Conservation (phyloP, 2,113 vertebrate genomes). For the Recurvirostra avosetta region DNA sequence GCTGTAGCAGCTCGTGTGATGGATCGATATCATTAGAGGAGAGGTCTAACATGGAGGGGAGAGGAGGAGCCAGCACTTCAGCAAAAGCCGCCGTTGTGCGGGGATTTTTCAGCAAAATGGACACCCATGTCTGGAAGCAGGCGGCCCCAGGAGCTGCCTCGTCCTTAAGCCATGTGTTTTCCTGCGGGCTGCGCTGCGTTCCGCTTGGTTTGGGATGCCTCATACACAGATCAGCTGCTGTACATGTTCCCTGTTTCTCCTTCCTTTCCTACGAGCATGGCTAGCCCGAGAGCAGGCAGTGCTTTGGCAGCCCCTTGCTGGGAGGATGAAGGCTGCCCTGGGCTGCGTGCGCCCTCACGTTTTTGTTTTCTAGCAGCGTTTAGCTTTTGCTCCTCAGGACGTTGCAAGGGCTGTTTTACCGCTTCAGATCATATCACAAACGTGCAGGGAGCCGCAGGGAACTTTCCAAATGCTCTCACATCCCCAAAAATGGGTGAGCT, state of each 20-base stretch:
- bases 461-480: background rate
- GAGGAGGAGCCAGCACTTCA: constrained; percentile 8
- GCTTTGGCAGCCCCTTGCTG: background rate
- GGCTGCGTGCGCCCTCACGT: fast-evolving
- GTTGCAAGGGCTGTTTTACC: background rate
- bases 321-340: background rate
- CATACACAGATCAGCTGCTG: background rate
- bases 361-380: background rate
- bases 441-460: background rate
- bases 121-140: background rate
- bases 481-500: background rate
- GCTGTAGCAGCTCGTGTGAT: background rate
- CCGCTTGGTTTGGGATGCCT: background rate
- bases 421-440: background rate
- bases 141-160: background rate
- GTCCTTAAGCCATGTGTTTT: background rate
- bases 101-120: background rate
- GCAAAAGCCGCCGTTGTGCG: background rate
- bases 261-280: background rate
- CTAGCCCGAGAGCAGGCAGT: background rate
- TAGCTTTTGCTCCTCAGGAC: background rate
- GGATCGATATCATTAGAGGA: background rate
- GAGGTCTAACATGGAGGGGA: constrained; percentile 6
- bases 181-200: background rate
- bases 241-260: background rate